A percentile compares a stretch with the other conserved stretches of the same genome.
Conservation (phyloP, 2,113 vertebrate genomes). For the Trematomus loennbergii region DNA sequence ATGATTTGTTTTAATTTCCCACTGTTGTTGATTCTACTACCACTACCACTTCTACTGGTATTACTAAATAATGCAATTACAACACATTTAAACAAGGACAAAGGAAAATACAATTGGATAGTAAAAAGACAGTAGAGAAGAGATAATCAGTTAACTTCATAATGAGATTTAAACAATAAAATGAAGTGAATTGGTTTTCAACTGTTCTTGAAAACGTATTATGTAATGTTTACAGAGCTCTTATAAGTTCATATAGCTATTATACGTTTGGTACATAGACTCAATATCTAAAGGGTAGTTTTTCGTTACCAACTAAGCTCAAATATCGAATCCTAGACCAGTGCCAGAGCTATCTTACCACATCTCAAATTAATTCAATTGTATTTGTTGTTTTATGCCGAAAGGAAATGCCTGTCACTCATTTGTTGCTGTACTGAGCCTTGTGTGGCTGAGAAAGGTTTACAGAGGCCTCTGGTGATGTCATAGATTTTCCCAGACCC, state of each 20-base stretch:
- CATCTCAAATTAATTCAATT: conserved; percentile 28
- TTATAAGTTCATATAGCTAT: neutral
- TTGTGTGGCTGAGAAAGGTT: conserved; percentile 46
- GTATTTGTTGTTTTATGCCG: conserved; percentile 48
- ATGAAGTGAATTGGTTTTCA: too few species aligned
- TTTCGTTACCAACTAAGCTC: neutral
- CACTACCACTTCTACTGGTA: too few species aligned
- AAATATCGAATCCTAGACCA: neutral
- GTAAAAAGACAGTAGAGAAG: too few species aligned
- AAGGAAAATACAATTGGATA: too few species aligned
- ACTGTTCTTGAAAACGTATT: too few species aligned
- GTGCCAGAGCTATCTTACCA: neutral
- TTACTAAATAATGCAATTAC: too few species aligned
- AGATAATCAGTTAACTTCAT: too few species aligned
- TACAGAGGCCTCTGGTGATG: conserved; percentile 57
- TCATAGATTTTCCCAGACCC: conserved; percentile 74
- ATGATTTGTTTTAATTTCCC: neutral
- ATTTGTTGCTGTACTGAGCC: conserved; percentile 22
- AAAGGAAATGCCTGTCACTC: conserved; percentile 71
- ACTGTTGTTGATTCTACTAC: too few species aligned
- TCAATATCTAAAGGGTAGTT: neutral
- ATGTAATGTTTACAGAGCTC: neutral
- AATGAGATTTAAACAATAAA: too few species aligned
- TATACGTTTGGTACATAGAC: neutral
- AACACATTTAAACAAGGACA: too few species aligned